phyloP scores from a whole-genome alignment of 2,797 vertebrate genomes.

The Triplophysa bombifrons region DNA sequence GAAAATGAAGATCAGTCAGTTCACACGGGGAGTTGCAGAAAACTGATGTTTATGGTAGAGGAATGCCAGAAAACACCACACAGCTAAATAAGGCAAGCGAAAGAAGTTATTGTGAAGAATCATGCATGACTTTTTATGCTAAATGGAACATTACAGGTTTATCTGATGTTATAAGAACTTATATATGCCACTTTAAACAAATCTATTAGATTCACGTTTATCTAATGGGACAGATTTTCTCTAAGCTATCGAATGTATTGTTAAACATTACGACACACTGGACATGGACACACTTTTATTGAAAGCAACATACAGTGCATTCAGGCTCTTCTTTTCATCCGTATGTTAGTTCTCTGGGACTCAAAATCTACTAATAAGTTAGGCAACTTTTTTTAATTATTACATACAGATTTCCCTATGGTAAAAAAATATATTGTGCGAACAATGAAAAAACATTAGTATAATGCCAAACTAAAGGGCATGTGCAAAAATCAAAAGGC shows the following conservation, averaged over 20 bases:
- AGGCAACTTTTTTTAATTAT: too few relatives aligned
- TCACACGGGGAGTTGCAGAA: conserved; percentile 45
- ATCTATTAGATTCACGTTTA: background rate
- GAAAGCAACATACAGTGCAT: too few relatives aligned
- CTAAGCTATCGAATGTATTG: background rate
- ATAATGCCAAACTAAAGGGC: background rate
- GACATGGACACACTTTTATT: too few relatives aligned
- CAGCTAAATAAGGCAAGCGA: conserved; percentile 29
- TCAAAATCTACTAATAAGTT: too few relatives aligned
- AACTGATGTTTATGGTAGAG: conserved; percentile 32
- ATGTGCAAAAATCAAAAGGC: conserved; percentile 6
- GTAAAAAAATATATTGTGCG: too few relatives aligned
- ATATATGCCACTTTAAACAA: background rate
- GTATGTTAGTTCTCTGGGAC: too few relatives aligned
- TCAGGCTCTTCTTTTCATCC: too few relatives aligned
- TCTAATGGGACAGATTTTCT: background rate
- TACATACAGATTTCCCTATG: too few relatives aligned
- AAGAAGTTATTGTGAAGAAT: conserved; percentile 15
- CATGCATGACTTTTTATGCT: conserved; percentile 16
- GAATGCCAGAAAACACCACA: conserved; percentile 28
- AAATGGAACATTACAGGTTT: background rate
- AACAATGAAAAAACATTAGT: too few relatives aligned
- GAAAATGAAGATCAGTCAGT: conserved; percentile 45
- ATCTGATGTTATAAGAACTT: conserved; percentile 11
- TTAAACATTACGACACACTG: background rate